Conservation (phyloP, 2,113 vertebrate species). For the Eulacestoma nigropectus region DNA sequence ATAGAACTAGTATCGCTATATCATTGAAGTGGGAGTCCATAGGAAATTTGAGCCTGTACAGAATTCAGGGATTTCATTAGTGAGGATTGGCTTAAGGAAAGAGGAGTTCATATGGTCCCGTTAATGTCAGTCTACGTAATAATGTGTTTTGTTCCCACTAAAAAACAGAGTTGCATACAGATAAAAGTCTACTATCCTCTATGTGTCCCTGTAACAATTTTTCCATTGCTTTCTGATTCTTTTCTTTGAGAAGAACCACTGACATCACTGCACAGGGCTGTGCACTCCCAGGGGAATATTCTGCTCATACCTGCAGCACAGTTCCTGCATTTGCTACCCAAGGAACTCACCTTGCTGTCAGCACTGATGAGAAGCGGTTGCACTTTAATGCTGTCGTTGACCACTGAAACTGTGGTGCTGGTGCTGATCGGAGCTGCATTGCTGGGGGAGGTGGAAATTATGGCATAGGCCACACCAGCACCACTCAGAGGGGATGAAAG, state of each 20-base stretch:
- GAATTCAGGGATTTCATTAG: neutral
- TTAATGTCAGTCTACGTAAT: neutral
- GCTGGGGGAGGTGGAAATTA: constrained; percentile 87
- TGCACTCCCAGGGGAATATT: neutral
- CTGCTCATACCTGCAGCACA: neutral
- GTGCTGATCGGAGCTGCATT: constrained; percentile 65
- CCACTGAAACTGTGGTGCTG: constrained; percentile 71
- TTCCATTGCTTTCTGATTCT: neutral
- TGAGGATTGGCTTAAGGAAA: neutral
- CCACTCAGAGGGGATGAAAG: constrained; percentile 70
- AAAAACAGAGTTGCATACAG: neutral
- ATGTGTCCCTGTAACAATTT: neutral
- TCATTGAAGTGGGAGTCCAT: neutral
- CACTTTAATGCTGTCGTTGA: constrained; percentile 85
- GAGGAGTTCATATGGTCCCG: neutral
- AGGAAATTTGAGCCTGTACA: neutral
- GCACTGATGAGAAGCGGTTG: constrained; percentile 84
- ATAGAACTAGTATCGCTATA: neutral
- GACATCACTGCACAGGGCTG: neutral
- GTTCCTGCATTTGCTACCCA: neutral
- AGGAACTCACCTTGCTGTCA: constrained; percentile 80
- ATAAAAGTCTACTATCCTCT: neutral
- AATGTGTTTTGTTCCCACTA: neutral
- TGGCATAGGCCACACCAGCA: constrained; percentile 90
- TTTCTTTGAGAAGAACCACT: neutral